These are phyloP conservation scores for Streptopelia turtur DNA, from an alignment of 2,797 vertebrate species.

Conservation along the genomic window DNA sequence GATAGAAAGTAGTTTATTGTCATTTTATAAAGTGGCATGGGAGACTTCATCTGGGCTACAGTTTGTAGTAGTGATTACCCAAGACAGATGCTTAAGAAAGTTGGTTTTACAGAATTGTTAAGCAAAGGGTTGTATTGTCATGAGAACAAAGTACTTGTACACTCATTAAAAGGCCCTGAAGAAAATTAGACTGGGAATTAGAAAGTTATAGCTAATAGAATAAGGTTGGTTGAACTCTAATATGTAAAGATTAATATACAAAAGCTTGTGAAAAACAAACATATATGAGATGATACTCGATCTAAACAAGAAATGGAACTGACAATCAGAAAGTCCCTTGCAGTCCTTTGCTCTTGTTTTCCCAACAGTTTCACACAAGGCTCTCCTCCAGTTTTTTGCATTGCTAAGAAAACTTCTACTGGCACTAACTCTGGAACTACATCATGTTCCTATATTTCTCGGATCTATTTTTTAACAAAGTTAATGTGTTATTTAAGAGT, in stretches of 20 bases:
- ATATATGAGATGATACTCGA: background rate
- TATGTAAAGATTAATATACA: background rate
- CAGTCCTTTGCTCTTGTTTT: background rate
- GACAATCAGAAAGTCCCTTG: background rate
- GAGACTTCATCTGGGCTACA: background rate
- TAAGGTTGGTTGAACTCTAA: background rate
- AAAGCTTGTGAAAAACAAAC: background rate
- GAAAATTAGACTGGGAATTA: background rate
- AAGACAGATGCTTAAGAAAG: background rate
- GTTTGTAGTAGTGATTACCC: background rate
- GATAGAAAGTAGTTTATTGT: background rate
- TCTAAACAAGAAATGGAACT: background rate
- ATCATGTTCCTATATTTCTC: background rate
- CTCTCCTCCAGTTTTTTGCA: background rate
- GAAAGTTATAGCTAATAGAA: background rate
- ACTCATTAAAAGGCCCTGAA: background rate
- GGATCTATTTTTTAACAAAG: background rate
- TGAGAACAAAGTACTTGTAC: background rate
- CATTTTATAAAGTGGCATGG: background rate
- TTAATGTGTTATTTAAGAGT: background rate
- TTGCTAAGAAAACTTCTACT: background rate
- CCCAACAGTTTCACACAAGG: background rate
- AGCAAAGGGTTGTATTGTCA: background rate
- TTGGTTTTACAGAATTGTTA: background rate
- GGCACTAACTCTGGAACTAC: background rate